A percentile compares a stretch with the other conserved stretches of the same genome.
Evolutionary conservation across 2,113 vertebrate genomes (phyloP).

Genomic region (Malurus elegans): DNA sequence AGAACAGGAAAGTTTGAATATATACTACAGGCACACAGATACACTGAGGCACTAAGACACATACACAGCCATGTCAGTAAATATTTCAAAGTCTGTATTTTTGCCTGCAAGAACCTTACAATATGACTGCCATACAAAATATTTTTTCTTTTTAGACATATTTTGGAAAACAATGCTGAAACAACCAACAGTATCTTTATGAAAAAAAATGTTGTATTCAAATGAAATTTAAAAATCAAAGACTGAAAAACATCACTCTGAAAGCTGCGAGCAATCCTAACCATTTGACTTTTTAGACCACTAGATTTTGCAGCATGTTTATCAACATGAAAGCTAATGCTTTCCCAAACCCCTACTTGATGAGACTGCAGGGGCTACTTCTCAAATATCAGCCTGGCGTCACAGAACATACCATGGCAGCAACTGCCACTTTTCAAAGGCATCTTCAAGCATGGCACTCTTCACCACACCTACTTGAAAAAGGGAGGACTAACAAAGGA

Average conservation of each 20-base stretch:
- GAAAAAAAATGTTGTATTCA: not conserved
- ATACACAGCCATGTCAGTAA: not conserved
- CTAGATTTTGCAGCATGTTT: not conserved
- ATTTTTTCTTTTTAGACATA: not conserved
- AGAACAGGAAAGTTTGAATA: not conserved
- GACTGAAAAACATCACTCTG: not conserved
- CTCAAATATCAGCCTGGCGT: not conserved
- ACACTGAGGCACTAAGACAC: not conserved
- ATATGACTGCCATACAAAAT: not conserved
- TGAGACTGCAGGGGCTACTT: not conserved
- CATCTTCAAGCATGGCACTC: not conserved
- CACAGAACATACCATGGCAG: rapidly evolving
- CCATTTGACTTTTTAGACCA: not conserved
- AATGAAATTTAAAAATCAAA: not conserved
- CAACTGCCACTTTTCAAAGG: rapidly evolving
- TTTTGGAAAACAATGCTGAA: not conserved
- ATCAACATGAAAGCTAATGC: rapidly evolving
- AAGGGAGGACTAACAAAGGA: not conserved
- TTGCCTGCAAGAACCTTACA: not conserved
- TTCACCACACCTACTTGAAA: not conserved
- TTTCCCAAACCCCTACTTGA: not conserved
- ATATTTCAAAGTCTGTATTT: not conserved
- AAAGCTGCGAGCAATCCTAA: not conserved
- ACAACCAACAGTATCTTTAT: not conserved
- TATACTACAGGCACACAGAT: not conserved